Conservation (phyloP, 2,113 vertebrate species). For the Petrocephalus zakoni region DNA sequence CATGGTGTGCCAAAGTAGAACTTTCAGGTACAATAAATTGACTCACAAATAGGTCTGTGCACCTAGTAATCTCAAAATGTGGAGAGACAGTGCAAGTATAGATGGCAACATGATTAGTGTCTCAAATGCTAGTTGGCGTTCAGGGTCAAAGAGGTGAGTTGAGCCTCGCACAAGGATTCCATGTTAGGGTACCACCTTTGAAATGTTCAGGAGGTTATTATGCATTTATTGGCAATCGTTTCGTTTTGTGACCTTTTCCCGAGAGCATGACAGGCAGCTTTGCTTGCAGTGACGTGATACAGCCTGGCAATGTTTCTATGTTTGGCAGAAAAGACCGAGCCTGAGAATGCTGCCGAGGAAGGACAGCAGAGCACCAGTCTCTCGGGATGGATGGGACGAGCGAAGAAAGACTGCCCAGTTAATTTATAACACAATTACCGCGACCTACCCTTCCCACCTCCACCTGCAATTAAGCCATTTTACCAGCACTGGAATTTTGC, state of each 20-base stretch:
- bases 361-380: not conserved
- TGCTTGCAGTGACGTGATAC: not conserved
- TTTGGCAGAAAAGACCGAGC: not conserved
- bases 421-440: not conserved
- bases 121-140: not conserved
- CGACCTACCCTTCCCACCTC: not conserved
- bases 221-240: not conserved
- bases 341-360: not conserved
- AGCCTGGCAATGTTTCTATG: not conserved
- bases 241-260: not conserved
- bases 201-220: not conserved
- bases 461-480: not conserved
- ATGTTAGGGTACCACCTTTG: not conserved
- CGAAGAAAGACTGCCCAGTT: not conserved
- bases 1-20: not conserved
- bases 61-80: not conserved
- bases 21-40: not conserved
- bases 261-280: not conserved
- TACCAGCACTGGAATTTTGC: not conserved
- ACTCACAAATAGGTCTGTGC: not conserved
- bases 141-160: not conserved
- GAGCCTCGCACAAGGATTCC: not conserved
- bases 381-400: not conserved
- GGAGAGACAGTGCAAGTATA: not conserved
- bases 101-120: not conserved